phyloP scores from a whole-genome alignment of 2,888 invertebrate species.

The Drosophila kuntzei region DNA sequence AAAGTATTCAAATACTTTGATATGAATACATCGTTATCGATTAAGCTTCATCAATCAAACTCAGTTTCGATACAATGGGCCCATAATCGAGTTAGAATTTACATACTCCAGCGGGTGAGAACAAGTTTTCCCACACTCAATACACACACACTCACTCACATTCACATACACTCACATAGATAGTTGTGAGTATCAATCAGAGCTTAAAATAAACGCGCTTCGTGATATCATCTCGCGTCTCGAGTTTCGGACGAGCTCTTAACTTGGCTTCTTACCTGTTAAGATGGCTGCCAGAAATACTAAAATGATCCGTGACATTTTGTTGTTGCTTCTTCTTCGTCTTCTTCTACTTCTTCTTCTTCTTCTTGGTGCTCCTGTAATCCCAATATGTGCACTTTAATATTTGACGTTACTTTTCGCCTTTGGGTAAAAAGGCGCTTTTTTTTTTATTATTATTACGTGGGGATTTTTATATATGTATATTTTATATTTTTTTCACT shows the following conservation, averaged over 20 bases:
- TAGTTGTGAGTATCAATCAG: constrained; percentile 44
- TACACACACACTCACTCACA: background rate
- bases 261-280: constrained; percentile 77
- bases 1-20: constrained; percentile 1
- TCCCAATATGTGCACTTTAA: constrained; percentile 59
- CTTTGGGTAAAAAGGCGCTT: constrained; percentile 43
- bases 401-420: constrained; percentile 47
- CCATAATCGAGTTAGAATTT: constrained; percentile 19
- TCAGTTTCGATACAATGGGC: constrained; percentile 13
- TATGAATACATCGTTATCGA: constrained; percentile 15
- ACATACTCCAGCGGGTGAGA: constrained; percentile 28
- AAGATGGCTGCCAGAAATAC: constrained; percentile 81
- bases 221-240: constrained; percentile 69
- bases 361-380: constrained; percentile 37
- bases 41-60: constrained; percentile 31
- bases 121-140: constrained; percentile 51
- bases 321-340: constrained; percentile 20
- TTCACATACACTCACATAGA: background rate
- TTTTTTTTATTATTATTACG: constrained; percentile 38
- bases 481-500: constrained; percentile 44
- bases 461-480: constrained; percentile 29
- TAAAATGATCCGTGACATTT: constrained; percentile 78
- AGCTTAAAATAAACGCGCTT: constrained; percentile 59
- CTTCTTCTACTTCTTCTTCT: constrained; percentile 5
- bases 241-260: constrained; percentile 23